phyloP scores from a whole-genome alignment of 2,113 vertebrate genomes.

The Psettodes erumei region DNA sequence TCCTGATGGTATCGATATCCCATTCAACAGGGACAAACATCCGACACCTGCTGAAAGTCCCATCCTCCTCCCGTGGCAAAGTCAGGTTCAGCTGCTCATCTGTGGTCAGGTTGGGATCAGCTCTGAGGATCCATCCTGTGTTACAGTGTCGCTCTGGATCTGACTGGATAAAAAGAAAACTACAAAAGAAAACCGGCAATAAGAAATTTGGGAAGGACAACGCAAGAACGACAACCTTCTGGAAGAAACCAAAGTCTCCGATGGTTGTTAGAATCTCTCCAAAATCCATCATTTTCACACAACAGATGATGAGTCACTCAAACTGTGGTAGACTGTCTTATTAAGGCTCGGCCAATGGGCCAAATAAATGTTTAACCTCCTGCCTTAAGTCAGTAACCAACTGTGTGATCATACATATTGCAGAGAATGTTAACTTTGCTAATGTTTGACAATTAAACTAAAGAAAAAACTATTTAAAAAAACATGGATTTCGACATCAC shows the following conservation, averaged over 20 bases:
- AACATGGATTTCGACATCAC: background rate
- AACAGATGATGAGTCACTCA: background rate
- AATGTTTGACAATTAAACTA: slow-evolving; percentile 9
- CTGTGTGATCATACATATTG: background rate
- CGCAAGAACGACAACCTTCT: slow-evolving; percentile 77
- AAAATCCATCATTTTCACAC: slow-evolving; percentile 71
- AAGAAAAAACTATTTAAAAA: background rate
- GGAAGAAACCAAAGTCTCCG: slow-evolving; percentile 85
- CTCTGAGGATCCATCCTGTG: slow-evolving; percentile 69
- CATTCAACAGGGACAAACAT: slow-evolving; percentile 84
- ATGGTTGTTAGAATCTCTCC: slow-evolving; percentile 80
- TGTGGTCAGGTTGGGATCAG: slow-evolving; percentile 75
- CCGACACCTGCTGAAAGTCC: slow-evolving; percentile 82
- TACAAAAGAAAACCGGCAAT: slow-evolving; percentile 55
- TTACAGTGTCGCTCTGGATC: slow-evolving; percentile 80
- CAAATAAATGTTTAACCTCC: slow-evolving; percentile 66
- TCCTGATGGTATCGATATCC: slow-evolving; percentile 79
- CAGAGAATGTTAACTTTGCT: background rate
- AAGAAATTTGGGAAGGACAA: slow-evolving; percentile 65
- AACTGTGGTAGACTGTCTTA: background rate
- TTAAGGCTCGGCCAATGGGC: background rate
- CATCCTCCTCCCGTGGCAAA: slow-evolving; percentile 69
- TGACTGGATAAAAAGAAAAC: slow-evolving; percentile 79
- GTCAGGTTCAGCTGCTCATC: slow-evolving; percentile 84
- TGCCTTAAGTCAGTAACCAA: slow-evolving; percentile 11